Evolutionary conservation across 1,140 invertebrate species (phyloP), one percentile per base, ranked within the genome.

Genomic region (Coptotermes formosanus): DNA sequence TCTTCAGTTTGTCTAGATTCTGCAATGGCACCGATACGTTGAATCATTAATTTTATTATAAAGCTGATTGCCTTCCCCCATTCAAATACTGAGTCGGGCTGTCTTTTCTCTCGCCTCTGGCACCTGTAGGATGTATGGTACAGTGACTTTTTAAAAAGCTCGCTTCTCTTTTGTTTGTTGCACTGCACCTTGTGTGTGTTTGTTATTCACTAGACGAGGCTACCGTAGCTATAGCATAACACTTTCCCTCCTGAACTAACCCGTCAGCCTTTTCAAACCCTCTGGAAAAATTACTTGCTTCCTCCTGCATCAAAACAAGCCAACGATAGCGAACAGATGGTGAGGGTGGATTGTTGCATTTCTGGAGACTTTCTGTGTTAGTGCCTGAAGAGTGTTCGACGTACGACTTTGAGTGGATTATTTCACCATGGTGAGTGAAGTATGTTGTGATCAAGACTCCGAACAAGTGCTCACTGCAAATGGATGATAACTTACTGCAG

Each of bases 121-220:
- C 64, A 75, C 64, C n/a, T 75, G 64, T 75, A 75, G 64, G 64
- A 75, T 75, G n/a, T 30, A 75, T 7, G 64, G 64, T 75, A 75
- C 25, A 75, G n/a, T 75, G 64, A 75, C 64, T 75, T 75, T 64
- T 75, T 25, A n/a, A 75, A 75, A 75, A 30, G 14, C 16, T 75
- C 9, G 14, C 64, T 75, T 75, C n/a, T 12, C 64, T 30, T 30
- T 30, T 25, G n/a, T 16, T 25, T 75, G 25, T 75, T n/a, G 14
- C 7, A 14, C 64, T 9, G 64, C 25, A 75, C 2, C 25, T 75
- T 8, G n/a, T 30, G 38, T 30, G 38, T 38, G 38, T 2, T 25
- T 30, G 9, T 75, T 75, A 75, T 75, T 75, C 64, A n/a, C 8
- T 75, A 75, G 16, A 75, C 8, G 14, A 14, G 25, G 25, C 64